A percentile compares a stretch with the other conserved stretches of the same genome.
phyloP scores from a whole-genome alignment of 2,797 vertebrate genomes.

The Lithobates pipiens region DNA sequence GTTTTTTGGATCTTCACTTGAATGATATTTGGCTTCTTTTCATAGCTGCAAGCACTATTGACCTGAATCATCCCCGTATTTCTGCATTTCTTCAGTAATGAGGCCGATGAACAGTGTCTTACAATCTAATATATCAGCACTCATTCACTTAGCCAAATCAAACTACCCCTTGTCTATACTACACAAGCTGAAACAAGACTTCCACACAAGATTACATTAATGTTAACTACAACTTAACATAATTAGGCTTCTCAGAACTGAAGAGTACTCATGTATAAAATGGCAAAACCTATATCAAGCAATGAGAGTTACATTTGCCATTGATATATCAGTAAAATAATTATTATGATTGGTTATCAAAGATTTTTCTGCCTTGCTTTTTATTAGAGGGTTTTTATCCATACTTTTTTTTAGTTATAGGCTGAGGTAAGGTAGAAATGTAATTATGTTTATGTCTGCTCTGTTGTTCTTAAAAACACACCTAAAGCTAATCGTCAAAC shows the following conservation, averaged over 20 bases:
- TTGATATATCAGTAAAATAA: no score
- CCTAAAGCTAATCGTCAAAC: no score
- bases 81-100: constrained; percentile 14
- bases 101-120: constrained; percentile 29
- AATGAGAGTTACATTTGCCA: no score
- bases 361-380: no score
- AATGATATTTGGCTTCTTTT: constrained; percentile 17
- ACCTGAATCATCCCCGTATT: constrained; percentile 50
- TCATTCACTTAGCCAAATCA: constrained; percentile 55
- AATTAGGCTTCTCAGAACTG: no score
- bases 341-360: no score
- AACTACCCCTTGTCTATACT: constrained; percentile 58
- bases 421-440: no score
- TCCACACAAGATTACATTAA: constrained; percentile 56
- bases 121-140: constrained; percentile 57
- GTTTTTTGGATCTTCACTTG: constrained; percentile 8
- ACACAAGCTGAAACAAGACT: constrained; percentile 64
- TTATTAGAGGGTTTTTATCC: no score
- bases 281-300: no score
- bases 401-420: no score
- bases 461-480: no score
- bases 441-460: no score
- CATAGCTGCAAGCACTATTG: constrained; percentile 38
- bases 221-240: background rate
- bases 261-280: background rate